Conservation (phyloP, 1,140 invertebrate species). For the Drosophila seguyi region DNA sequence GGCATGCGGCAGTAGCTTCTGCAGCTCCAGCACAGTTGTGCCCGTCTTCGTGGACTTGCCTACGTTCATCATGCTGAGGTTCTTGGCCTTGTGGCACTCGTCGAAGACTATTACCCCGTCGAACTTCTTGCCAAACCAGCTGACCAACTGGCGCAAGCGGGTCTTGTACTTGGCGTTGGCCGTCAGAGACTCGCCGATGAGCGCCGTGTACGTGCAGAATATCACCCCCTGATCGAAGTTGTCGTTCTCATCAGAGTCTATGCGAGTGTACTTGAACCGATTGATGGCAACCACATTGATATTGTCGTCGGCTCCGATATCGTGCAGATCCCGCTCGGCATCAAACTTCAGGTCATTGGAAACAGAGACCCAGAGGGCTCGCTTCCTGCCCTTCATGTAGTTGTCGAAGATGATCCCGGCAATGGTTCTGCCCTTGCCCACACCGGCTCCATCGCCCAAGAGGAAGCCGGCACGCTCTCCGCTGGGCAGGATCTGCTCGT, state of each 20-base stretch:
- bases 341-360: conserved; percentile 99
- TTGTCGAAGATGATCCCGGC: conserved; percentile 99
- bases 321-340: conserved; percentile 96
- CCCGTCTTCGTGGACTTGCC: conserved; percentile 96
- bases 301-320: conserved; percentile 94
- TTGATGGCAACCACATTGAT: conserved; percentile 91
- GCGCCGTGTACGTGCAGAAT: conserved; percentile 99
- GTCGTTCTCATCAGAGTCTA: conserved; percentile 95
- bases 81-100: conserved; percentile 99
- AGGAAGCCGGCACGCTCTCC: conserved; percentile 97
- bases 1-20: conserved; percentile 96
- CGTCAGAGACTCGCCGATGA: conserved; percentile 97
- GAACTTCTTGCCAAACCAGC: conserved; percentile 98
- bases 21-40: conserved; percentile 96
- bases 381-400: conserved; percentile 95
- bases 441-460: conserved; percentile 99
- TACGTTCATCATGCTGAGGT: conserved; percentile 96
- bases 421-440: conserved; percentile 99
- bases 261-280: conserved; percentile 98
- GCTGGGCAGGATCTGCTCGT: conserved; percentile 95
- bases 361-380: conserved; percentile 98
- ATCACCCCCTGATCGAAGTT: conserved; percentile 97
- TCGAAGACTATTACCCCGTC: conserved; percentile 99
- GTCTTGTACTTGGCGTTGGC: conserved; percentile 95
- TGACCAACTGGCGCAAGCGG: conserved; percentile 95